Evolutionary conservation across 23 tunicate species (phyloP), one percentile per base, ranked within the genome.

Genomic region (Styela plicata): DNA sequence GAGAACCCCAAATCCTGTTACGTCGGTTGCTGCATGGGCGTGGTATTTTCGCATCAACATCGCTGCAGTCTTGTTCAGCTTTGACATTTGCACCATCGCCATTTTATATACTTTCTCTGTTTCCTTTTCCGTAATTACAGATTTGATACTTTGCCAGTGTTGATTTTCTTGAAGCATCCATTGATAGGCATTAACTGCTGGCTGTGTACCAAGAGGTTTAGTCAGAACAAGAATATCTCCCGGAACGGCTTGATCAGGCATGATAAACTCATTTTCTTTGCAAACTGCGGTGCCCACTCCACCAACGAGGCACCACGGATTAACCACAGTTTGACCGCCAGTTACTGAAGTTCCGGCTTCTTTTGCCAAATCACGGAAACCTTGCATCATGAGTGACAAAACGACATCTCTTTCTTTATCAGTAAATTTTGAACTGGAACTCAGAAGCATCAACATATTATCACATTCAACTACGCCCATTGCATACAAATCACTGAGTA

Each of bases 231-330:
- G 74, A 10, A 83, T 22, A 53, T 83, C 87, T 0, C 87, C 87
- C 3, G 26, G 37, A 32, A 78, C 73, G 20, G 87, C 87, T 78
- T 62, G 84, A 53, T 83, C 64, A 35, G 87, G 87, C 84, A 93
- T 88, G n/a, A 93, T 88, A 36, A 82, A 84, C 69, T 93, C 98
- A 52, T 82, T 88, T 62, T 82, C 85, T 77, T 88, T 93, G 67
- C 98, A 91, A 2, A 91, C 99, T 31, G 99, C 81, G 13, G 99
- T 96, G 21, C 97, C 99, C 3, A 94, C 92, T 7, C 99, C 99
- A 17, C 99, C 99, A 74, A 96, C 84, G 21, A 96, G 67, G 44
- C 96, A 94, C 99, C 99, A 96, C 21, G 99, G 99, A 66, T 96
- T 96, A 1, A 94, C 52, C 13, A 93, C 97, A 44, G 99, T 96